Percentiles rank a stretch among this genome's conserved stretches.
These are phyloP conservation scores for Eupithecia vulgata DNA, from an alignment of 2,888 invertebrate species.

Conservation along the genomic window DNA sequence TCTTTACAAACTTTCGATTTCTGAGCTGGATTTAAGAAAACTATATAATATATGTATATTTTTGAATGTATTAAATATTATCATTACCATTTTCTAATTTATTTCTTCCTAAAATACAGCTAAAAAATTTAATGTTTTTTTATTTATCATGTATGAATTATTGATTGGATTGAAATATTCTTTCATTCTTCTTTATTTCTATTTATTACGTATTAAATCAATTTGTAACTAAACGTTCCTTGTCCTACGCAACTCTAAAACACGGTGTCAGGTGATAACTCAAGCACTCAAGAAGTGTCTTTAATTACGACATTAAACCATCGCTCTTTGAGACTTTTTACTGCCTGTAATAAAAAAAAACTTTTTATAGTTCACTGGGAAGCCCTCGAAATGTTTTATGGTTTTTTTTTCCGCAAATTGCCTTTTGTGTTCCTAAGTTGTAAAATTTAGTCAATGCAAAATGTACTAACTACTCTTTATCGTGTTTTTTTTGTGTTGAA, in stretches of 20 bases:
- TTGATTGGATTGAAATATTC: no score
- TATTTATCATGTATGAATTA: no score
- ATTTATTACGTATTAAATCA: background rate
- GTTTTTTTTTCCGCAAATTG: background rate
- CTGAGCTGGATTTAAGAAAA: background rate
- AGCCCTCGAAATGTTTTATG: slow-evolving; percentile 7
- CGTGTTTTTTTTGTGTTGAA: no score
- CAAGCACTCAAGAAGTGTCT: slow-evolving; percentile 41
- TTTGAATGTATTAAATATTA: no score
- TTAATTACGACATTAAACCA: slow-evolving; percentile 58
- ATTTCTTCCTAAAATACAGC: no score
- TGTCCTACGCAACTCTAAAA: slow-evolving; percentile 17
- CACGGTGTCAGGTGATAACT: slow-evolving; percentile 38
- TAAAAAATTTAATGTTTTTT: no score
- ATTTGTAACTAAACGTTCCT: background rate
- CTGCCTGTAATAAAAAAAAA: slow-evolving; percentile 39
- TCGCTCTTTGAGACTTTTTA: slow-evolving; percentile 41
- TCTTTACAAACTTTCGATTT: background rate
- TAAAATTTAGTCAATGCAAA: background rate
- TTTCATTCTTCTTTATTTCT: background rate
- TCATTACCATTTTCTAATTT: no score
- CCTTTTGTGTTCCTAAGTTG: background rate
- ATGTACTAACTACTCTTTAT: background rate
- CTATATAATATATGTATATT: no score
- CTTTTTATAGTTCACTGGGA: slow-evolving; percentile 28